Evolutionary conservation across 2,888 invertebrate species (phyloP).

Genomic region (Marronus borbonicus): DNA sequence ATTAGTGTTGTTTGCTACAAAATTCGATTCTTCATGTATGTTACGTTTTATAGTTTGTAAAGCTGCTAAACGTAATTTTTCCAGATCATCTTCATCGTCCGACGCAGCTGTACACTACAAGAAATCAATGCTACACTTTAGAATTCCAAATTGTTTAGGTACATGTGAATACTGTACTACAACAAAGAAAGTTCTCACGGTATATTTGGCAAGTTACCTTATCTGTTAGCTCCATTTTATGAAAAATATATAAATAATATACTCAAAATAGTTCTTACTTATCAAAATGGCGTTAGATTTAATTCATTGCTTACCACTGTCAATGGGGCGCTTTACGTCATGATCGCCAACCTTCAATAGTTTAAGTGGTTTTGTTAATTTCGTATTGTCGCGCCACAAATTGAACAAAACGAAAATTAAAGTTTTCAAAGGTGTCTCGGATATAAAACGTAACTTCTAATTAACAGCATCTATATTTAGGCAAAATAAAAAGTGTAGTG

Average conservation of each 20-base stretch:
- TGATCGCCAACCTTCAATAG: not conserved
- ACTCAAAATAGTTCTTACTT: slow-evolving; percentile 41
- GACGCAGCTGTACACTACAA: slow-evolving; percentile 63
- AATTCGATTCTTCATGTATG: slow-evolving; percentile 27
- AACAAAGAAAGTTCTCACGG: not conserved
- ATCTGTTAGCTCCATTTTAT: slow-evolving; percentile 51
- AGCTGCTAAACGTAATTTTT: slow-evolving; percentile 71
- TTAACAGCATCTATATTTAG: too few relatives aligned
- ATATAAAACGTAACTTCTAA: too few relatives aligned
- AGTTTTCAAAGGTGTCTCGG: too few relatives aligned
- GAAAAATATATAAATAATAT: slow-evolving; percentile 22
- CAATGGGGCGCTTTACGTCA: slow-evolving; percentile 21
- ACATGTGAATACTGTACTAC: not conserved
- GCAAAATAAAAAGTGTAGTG: too few relatives aligned
- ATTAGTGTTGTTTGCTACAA: slow-evolving; percentile 27
- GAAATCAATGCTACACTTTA: slow-evolving; percentile 2
- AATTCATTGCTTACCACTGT: slow-evolving; percentile 36
- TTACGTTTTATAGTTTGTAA: slow-evolving; percentile 65
- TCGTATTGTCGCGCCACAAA: too few relatives aligned
- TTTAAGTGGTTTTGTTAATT: not conserved
- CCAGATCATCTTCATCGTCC: slow-evolving; percentile 73
- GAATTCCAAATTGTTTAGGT: not conserved
- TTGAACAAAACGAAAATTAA: too few relatives aligned
- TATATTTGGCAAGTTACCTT: slow-evolving; percentile 40
- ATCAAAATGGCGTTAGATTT: slow-evolving; percentile 50